A percentile compares a stretch with the other conserved stretches of the same genome.
These are phyloP conservation scores for Semibalanus balanoides DNA, from an alignment of 1,140 invertebrate species.

Conservation along the genomic window DNA sequence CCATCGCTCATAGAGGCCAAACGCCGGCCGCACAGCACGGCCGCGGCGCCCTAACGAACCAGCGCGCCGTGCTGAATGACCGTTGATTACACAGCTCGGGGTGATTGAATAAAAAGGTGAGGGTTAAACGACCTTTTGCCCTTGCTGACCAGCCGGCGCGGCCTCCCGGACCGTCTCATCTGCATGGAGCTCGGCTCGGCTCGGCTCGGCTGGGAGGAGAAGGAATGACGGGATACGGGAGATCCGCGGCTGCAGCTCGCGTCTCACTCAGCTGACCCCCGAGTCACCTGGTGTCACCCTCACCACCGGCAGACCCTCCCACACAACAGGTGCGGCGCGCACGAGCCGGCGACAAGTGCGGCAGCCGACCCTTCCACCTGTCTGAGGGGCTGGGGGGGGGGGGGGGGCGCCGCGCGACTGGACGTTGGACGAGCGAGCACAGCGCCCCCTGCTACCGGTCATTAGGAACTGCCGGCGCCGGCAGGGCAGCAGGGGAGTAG, in stretches of 20 bases:
- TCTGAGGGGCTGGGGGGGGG: background rate
- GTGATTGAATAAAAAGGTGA: slow-evolving; percentile 2
- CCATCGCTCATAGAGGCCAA: background rate
- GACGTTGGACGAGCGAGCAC: too few relatives aligned
- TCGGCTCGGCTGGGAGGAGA: too few relatives aligned
- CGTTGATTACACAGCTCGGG: background rate
- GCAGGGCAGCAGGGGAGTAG: too few relatives aligned
- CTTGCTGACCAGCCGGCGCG: background rate
- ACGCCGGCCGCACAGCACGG: background rate
- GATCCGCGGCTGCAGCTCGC: too few relatives aligned
- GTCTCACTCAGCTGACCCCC: background rate
- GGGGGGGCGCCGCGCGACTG: background rate
- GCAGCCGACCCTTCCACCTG: background rate
- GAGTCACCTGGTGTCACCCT: background rate
- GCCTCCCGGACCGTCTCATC: background rate
- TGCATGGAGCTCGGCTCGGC: background rate
- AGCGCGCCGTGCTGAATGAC: background rate
- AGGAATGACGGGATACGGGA: too few relatives aligned
- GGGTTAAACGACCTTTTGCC: slow-evolving; percentile 1
- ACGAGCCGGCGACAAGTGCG: background rate
- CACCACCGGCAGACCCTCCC: too few relatives aligned
- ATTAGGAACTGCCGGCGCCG: background rate
- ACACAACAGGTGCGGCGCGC: background rate
- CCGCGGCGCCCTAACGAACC: background rate
- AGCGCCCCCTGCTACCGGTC: background rate